Conservation (phyloP, 2,888 invertebrate species). For the Mythimna impura region DNA sequence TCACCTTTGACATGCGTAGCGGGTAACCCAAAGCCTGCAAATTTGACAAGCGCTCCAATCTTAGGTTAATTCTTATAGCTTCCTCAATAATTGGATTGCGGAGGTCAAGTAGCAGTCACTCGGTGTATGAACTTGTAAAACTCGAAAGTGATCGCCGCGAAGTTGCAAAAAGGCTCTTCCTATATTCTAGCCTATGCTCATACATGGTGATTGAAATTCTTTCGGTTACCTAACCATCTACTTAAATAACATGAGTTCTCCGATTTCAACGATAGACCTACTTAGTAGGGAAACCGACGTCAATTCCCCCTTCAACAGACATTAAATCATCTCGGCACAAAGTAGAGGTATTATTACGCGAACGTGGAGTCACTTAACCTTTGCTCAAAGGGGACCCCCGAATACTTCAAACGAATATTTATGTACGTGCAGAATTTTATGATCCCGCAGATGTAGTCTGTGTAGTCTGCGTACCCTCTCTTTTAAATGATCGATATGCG, state of each 20-base stretch:
- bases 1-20: constrained; percentile 42
- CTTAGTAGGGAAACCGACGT: constrained; percentile 17
- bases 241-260: constrained; percentile 27
- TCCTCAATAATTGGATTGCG: constrained; percentile 35
- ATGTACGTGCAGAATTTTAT: constrained; percentile 51
- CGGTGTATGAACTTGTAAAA: constrained; percentile 21
- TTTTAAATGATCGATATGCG: constrained; percentile 68
- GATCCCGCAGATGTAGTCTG: constrained; percentile 58
- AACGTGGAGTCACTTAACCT: constrained; percentile 57
- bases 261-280: constrained; percentile 9
- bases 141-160: constrained; percentile 6
- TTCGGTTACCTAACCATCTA: neutral
- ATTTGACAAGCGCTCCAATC: constrained; percentile 45
- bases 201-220: neutral
- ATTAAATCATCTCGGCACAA: constrained; percentile 45
- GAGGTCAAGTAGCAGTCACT: constrained; percentile 34
- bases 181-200: neutral
- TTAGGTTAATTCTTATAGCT: constrained; percentile 4
- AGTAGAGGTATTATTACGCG: constrained; percentile 47
- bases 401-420: constrained; percentile 61
- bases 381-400: constrained; percentile 42
- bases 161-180: neutral
- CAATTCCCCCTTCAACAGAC: constrained; percentile 26
- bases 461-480: constrained; percentile 55
- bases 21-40: constrained; percentile 21